phyloP scores from a whole-genome alignment of 2,888 invertebrate species.

The Drosophila ochracea region DNA sequence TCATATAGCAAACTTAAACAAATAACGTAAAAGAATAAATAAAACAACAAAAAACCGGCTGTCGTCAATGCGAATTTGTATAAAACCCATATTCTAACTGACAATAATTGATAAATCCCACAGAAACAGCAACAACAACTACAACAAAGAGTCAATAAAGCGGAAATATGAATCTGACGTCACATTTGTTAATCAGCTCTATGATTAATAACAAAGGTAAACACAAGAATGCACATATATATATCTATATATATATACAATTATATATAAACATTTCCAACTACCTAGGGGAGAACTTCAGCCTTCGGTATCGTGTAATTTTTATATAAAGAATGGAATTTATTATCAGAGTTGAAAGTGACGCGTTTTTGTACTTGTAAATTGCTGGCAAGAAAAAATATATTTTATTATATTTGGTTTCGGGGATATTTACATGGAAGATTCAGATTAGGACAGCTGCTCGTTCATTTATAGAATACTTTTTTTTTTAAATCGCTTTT shows the following conservation, averaged over 20 bases:
- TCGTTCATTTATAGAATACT: neutral
- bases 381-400: slow-evolving; percentile 52
- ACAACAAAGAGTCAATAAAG: slow-evolving; percentile 13
- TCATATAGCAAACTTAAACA: slow-evolving; percentile 52
- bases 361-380: slow-evolving; percentile 75
- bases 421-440: slow-evolving; percentile 66
- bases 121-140: neutral
- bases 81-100: slow-evolving; percentile 35
- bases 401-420: slow-evolving; percentile 11
- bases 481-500: slow-evolving; percentile 6
- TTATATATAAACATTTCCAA: neutral
- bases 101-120: slow-evolving; percentile 59
- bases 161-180: slow-evolving; percentile 63
- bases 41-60: slow-evolving; percentile 20
- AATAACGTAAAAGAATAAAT: slow-evolving; percentile 24
- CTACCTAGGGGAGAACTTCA: slow-evolving; percentile 3
- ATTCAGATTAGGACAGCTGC: slow-evolving; percentile 21
- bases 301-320: slow-evolving; percentile 22
- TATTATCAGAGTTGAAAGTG: slow-evolving; percentile 8
- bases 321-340: slow-evolving; percentile 16
- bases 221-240: neutral
- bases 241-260: neutral
- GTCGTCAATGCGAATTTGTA: slow-evolving; percentile 38
- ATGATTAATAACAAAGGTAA: slow-evolving; percentile 51
- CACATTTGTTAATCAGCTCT: slow-evolving; percentile 54